Evolutionary conservation across 2,888 invertebrate species (phyloP).

Genomic region (Lamproptera curius): DNA sequence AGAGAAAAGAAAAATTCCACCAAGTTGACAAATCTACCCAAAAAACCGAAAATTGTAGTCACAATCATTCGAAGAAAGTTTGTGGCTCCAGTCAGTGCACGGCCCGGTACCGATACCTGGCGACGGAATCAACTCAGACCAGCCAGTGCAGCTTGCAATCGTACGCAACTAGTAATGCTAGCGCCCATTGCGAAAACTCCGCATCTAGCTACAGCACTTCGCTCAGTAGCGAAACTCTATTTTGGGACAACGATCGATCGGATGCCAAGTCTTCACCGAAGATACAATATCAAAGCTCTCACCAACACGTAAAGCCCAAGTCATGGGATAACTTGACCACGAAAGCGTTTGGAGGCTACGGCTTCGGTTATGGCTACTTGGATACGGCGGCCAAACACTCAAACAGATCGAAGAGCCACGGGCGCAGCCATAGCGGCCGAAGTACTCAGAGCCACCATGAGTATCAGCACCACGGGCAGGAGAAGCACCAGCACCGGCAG

Average conservation of each 20-base stretch:
- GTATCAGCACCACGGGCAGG: constrained; percentile 57
- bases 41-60: constrained; percentile 65
- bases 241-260: constrained; percentile 83
- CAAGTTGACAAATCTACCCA: constrained; percentile 70
- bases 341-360: constrained; percentile 91
- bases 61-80: constrained; percentile 63
- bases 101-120: constrained; percentile 79
- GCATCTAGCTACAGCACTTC: constrained; percentile 91
- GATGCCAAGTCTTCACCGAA: constrained; percentile 66
- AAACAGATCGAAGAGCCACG: constrained; percentile 65
- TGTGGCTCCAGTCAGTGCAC: constrained; percentile 61
- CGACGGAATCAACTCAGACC: constrained; percentile 82
- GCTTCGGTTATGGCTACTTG: constrained; percentile 91
- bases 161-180: constrained; percentile 87
- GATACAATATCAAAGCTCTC: constrained; percentile 68
- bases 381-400: constrained; percentile 78
- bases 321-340: constrained; percentile 94
- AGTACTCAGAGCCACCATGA: constrained; percentile 76
- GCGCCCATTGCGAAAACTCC: constrained; percentile 82
- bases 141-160: constrained; percentile 91
- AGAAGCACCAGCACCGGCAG: constrained; percentile 68
- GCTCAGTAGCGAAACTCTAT: constrained; percentile 90
- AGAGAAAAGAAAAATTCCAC: constrained; percentile 78
- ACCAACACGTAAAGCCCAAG: constrained; percentile 84
- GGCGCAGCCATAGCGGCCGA: constrained; percentile 78